Conservation (phyloP, 2,113 vertebrate species). For the Erinaceus europaeus region DNA sequence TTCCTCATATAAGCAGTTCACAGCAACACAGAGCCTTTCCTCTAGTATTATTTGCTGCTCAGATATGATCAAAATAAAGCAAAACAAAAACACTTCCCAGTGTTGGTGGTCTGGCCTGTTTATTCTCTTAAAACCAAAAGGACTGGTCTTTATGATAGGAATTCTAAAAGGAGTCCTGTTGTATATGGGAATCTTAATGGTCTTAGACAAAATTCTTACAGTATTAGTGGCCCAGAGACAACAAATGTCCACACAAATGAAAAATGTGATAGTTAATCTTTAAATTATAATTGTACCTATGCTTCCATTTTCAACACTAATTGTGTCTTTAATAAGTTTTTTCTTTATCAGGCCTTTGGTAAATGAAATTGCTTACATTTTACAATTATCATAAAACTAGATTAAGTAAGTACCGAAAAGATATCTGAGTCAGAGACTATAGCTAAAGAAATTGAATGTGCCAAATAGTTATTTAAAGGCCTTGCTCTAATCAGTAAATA, state of each 20-base stretch:
- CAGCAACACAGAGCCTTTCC: neutral
- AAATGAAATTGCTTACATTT: slow-evolving; percentile 6
- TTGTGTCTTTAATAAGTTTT: neutral
- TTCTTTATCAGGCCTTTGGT: neutral
- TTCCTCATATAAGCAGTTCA: neutral
- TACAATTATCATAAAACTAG: neutral
- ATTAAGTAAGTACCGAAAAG: neutral
- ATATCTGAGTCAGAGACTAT: neutral
- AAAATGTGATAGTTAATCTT: neutral
- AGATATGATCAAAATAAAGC: slow-evolving; percentile 10
- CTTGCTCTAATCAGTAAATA: neutral
- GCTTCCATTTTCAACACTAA: neutral
- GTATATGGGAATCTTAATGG: neutral
- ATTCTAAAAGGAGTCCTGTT: neutral
- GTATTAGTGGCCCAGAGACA: neutral
- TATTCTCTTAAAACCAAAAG: neutral
- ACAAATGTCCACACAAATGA: neutral
- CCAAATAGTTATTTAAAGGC: slow-evolving; percentile 13
- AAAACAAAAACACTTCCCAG: neutral
- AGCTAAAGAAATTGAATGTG: neutral
- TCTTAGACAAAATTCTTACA: neutral
- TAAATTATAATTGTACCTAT: neutral
- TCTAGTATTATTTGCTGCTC: neutral
- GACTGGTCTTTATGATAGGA: neutral
- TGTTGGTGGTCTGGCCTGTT: neutral